Conservation (phyloP, 2,113 vertebrate species). For the Stegastes partitus region DNA sequence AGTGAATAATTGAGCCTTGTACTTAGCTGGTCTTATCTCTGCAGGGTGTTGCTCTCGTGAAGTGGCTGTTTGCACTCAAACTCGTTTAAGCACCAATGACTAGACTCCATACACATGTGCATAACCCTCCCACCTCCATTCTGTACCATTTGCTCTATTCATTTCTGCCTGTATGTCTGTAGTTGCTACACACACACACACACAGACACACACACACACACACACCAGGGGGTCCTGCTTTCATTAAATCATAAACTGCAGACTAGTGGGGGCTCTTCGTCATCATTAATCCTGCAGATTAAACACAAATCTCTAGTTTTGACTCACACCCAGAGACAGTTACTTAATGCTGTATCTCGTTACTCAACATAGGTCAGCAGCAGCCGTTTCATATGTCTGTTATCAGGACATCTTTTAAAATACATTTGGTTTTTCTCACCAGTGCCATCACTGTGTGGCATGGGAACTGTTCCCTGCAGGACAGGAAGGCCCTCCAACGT, state of each 20-base stretch:
- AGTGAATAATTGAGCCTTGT: constrained; percentile 75
- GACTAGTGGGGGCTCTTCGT: constrained; percentile 55
- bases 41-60: constrained; percentile 60
- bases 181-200: constrained; percentile 36
- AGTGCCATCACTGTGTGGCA: too few species aligned
- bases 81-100: constrained; percentile 21
- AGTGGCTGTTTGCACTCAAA: constrained; percentile 49
- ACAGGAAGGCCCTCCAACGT: too few species aligned
- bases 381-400: neutral
- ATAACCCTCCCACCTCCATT: neutral
- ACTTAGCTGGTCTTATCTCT: constrained; percentile 75
- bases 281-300: constrained; percentile 78
- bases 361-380: constrained; percentile 50
- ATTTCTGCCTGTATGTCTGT: constrained; percentile 34
- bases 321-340: constrained; percentile 54
- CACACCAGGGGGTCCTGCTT: constrained; percentile 57
- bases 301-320: constrained; percentile 66
- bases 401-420: neutral
- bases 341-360: constrained; percentile 62
- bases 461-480: too few species aligned
- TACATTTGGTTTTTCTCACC: too few species aligned
- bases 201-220: constrained; percentile 37
- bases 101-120: constrained; percentile 7
- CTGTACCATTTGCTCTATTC: constrained; percentile 34
- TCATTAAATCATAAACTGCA: constrained; percentile 73